Evolutionary conservation across 2,797 vertebrate genomes (phyloP).

Genomic region (Lepidocolaptes lacrymiger): DNA sequence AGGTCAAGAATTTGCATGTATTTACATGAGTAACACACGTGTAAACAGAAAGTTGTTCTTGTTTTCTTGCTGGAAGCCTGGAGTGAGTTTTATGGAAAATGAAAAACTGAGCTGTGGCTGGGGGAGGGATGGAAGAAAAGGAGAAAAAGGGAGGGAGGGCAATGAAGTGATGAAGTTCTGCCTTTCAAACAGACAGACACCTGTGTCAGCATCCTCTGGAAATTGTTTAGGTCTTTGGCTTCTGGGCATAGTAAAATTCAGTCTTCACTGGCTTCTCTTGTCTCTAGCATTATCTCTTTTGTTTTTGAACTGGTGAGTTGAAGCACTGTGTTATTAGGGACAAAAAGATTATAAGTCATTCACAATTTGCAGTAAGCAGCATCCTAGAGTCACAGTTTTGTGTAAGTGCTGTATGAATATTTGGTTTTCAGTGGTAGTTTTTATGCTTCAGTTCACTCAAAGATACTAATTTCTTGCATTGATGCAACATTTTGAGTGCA

Average conservation of each 20-base stretch:
- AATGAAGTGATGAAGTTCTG: background rate
- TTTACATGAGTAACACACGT: background rate
- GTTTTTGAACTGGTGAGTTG: background rate
- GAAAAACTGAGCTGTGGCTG: background rate
- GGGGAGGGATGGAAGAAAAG: background rate
- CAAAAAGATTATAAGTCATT: background rate
- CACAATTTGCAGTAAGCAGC: background rate
- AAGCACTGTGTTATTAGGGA: background rate
- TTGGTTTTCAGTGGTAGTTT: background rate
- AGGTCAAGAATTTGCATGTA: background rate
- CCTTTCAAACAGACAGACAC: background rate
- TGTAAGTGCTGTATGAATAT: background rate
- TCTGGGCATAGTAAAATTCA: background rate
- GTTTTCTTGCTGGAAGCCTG: background rate
- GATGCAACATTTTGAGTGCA: background rate
- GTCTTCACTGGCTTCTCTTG: background rate
- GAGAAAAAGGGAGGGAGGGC: background rate
- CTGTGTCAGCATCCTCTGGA: accelerated
- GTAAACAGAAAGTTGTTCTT: background rate
- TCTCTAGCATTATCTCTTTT: background rate
- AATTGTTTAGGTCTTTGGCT: background rate
- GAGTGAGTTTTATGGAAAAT: background rate
- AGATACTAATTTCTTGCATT: background rate
- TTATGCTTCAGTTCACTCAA: background rate
- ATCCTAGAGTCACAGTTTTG: background rate